These are phyloP conservation scores for Acanthopleura granulata DNA, from an alignment of 2,888 invertebrate genomes.

Conservation along the genomic window DNA sequence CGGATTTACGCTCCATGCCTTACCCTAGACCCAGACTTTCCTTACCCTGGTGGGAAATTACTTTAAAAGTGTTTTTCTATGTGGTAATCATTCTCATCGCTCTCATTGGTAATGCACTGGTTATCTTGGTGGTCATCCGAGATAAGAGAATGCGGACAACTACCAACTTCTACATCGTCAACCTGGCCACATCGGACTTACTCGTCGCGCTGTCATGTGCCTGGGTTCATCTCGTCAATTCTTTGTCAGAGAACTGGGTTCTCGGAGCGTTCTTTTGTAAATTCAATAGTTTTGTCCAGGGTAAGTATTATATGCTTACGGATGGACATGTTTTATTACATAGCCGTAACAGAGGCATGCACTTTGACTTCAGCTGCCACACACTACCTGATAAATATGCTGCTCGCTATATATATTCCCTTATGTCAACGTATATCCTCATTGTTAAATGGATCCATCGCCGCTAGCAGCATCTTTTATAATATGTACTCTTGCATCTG, in stretches of 20 bases:
- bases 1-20: not conserved
- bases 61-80: constrained; percentile 28
- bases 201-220: constrained; percentile 74
- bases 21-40: not conserved
- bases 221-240: constrained; percentile 80
- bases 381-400: too few species aligned
- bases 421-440: too few species aligned
- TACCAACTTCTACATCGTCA: constrained; percentile 50
- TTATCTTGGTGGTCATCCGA: constrained; percentile 30
- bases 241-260: constrained; percentile 83
- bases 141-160: constrained; percentile 43
- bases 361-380: too few species aligned
- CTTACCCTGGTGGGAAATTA: constrained; percentile 28
- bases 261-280: constrained; percentile 81
- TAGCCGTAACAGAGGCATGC: too few species aligned
- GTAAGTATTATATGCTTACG: constrained; percentile 69
- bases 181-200: constrained; percentile 44
- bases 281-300: constrained; percentile 81
- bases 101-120: constrained; percentile 30
- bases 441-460: too few species aligned
- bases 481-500: too few species aligned
- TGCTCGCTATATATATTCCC: too few species aligned
- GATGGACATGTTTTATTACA: too few species aligned
- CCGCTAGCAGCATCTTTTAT: too few species aligned
- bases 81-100: constrained; percentile 26